Base-by-base conservation (phyloP, 2,888 invertebrate genomes). In the Latrodectus hesperus region DNA sequence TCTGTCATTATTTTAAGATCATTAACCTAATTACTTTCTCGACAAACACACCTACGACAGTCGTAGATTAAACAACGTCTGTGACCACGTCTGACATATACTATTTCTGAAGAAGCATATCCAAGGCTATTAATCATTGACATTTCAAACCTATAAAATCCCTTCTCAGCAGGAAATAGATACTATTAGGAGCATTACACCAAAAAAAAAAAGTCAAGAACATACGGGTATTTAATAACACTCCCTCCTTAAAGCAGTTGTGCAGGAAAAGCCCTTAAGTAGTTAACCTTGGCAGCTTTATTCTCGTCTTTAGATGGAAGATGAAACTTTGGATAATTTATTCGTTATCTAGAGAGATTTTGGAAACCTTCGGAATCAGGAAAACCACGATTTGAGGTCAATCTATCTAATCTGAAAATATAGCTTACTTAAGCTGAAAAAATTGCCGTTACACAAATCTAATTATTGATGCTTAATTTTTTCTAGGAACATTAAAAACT, bases 241-340 rank as follows among this genome's bases (percentile, higher is more conserved):
- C 11, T 60, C 60, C 14, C 53, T 60, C 52, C 71, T 55, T 26
- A 14, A 80, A 72, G 64, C 64, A 65, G 72, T 71, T 17, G 16
- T 68, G 26, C 26, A 83, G 84, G 77, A 64, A 77, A 77, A 84
- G 76, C 77, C 84, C 76, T 65, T 10, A 8, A 84, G 70, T 70
- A 72, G 77, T 84, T 78, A 73, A 72, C 84, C 84, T 84, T 84
- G 84, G 70, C 72, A 38, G 12, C 49, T 64, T 64, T 26, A 60
- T 60, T 51, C 22, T 68, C 8, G 16, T 60, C 16, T 60, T 60
- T 60, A 60, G 60, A n/a, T 60, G 60, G 2, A 38, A 38, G 38
- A 38, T 38, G 38, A 38, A 38, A 38, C 38, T 60, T 60, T 60
- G 11, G 60, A 60, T 60, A 60, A 38, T 60, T 60, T 60, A 11